Evolutionary conservation across 1,140 invertebrate species (phyloP), one percentile per base, ranked within the genome.

Genomic region (Caenorhabditis latens): DNA sequence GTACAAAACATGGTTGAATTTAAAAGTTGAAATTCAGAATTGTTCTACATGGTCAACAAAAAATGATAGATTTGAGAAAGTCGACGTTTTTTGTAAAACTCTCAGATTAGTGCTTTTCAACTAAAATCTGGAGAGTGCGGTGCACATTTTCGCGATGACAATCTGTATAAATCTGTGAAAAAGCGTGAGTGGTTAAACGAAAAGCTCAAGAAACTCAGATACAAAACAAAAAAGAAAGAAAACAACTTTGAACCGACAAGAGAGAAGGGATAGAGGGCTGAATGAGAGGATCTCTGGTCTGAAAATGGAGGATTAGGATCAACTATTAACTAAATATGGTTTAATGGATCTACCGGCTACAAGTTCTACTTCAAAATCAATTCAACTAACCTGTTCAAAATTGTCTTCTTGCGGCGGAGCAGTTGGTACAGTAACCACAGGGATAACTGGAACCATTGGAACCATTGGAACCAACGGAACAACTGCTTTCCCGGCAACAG

Each of bases 401-500:
- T 83, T 83, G 40, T 87, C 86, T 67, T 87, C 75, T 53, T 79
- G 48, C 71, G 63, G 48, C 40, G 84, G 61, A 19, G 48, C 84
- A 40, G 55, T 65, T 16, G 55, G 61, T 13, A 48, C 8, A 67
- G 71, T 11, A 14, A 55, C 55, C 40, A 63, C 43, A 4, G 63
- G 55, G 4, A 55, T 65, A n/a, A 63, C 43, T 19, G 63, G 55
- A 4, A 83, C n/a, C 43, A 71, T 75, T 9, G 85, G 71, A 21
- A 79, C 71, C 19, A 79, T 50, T 8, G 71, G 71, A 24, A 79
- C 71, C 40, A 79, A 53, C 24, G 63, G 86, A 24, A 53, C n/a
- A 63, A 63, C 83, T 48, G 86, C 85, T 24, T 89, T 53, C n/a
- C 86, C 85, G 11, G 89, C 90, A 16, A 91, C 90, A 11, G 90